Evolutionary conservation across 2,797 vertebrate genomes (phyloP), one percentile per base, ranked within the genome.

Genomic region (Lateolabrax maculatus): DNA sequence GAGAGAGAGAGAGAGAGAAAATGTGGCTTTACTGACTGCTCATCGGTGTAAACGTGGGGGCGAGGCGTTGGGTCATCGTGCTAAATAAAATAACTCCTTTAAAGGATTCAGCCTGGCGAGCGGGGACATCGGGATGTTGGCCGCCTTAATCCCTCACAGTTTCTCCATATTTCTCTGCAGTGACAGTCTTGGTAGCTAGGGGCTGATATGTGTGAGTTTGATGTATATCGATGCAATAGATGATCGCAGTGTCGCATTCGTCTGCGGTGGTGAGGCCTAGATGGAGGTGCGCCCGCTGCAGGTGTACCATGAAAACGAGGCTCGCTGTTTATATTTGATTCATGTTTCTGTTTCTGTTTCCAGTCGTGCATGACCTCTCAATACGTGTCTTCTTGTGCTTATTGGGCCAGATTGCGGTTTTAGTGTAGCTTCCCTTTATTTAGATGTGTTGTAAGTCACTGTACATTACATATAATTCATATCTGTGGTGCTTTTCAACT

Each of bases 211-310:
- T 6, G 13, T 4, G 21, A 29, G 12, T 60, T 58, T 48, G 31
- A 34, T 48, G 37, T 36, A n/a, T n/a, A n/a, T n/a, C n/a, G n/a
- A n/a, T n/a, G n/a, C n/a, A 55, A 44, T 25, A 3, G 46, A 62
- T 70, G 34, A 51, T 75, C 34, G 39, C 77, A 36, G 80, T 93
- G 87, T 85, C 88, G 91, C 88, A 92, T 86, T 83, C 60, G 18
- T 83, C 44, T 82, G 86, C 71, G 75, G 52, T n/a, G 62, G 0
- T 58, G 80, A 87, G 92, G 92, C 90, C 90, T 84, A 31, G 65
- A 29, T 27, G 56, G 75, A 72, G 25, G 48, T 21, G 53, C 60
- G 71, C 70, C 83, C 23, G 57, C 81, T 80, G 63, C 71, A 72
- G 83, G 67, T 82, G 43, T 44, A 34, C 5, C 37, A 3, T 31